Base-by-base conservation (phyloP, 2,888 invertebrate species). In the Brachylomia viminalis region DNA sequence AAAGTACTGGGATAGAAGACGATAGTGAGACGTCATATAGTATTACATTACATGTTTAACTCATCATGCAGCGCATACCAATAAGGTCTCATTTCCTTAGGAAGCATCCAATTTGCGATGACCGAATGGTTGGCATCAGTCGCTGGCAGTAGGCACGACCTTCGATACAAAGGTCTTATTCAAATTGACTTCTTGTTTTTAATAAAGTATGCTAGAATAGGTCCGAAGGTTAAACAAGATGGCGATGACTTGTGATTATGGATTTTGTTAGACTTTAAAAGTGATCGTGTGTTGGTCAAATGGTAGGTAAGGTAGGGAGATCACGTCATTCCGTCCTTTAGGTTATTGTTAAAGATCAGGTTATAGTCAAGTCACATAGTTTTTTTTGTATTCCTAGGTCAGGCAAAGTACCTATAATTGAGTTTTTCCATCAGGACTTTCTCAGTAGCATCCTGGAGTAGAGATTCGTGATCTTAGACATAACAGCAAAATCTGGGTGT, bases 31-130 rank as follows among this genome's bases (percentile, higher is more conserved):
- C 0, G 47, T 66, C 20, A 30, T 15, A n/a, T 4, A 15, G 38
- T 66, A 59, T 54, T 17, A 49, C 7, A 58, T 61, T 30, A 61
- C 65, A 62, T 47, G 20, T 70, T 54, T 47, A 58, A 38, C 33
- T 17, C 13, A 2, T 42, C 58, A 20, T 27, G 27, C 62, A 49
- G 38, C 47, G 64, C 80, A 84, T 80, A 65, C 23, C 72, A 80
- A 84, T 84, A 47, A 45, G 56, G 23, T 23, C 15, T 54, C 47
- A 71, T 80, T 71, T 71, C 59, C 72, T 80, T 33, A 72, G 54
- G 80, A 80, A 80, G 65, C 62, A 10, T 70, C 72, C 77, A 82
- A 85, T 83, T 85, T 80, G 58, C 58, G 15, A 20, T 66, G 72
- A 67, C n/a, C 33, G 23, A 42, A 47, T 47, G 38, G 47, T 84